phyloP scores from a whole-genome alignment of 1,140 invertebrate genomes.

The Dufourea novaeangliae region DNA sequence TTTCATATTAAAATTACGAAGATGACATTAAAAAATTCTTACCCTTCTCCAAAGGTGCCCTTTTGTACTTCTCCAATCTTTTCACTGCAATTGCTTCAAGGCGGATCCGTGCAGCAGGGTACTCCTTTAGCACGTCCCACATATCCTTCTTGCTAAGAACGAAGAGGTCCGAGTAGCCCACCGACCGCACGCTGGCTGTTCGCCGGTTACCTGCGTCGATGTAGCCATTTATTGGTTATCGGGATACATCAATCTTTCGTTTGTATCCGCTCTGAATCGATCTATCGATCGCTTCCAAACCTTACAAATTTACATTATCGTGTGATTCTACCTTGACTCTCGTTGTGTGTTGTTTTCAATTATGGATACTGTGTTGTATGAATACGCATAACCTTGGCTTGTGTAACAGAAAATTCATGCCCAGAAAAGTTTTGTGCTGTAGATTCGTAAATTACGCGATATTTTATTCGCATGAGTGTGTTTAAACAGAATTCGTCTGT shows the following conservation, averaged over 20 bases:
- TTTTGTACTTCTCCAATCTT: constrained; percentile 97
- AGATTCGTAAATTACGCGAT: background rate
- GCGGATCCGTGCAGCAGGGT: constrained; percentile 96
- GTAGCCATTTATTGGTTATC: constrained; percentile 82
- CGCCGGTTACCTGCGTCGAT: constrained; percentile 93
- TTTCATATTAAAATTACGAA: background rate
- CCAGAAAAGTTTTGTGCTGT: background rate
- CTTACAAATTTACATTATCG: background rate
- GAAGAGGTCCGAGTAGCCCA: constrained; percentile 99
- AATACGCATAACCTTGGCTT: constrained; percentile 4
- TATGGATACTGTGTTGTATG: background rate
- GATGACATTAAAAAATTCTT: constrained; percentile 55
- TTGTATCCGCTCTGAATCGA: constrained; percentile 54
- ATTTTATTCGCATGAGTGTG: background rate
- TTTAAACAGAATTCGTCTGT: background rate
- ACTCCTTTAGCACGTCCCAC: constrained; percentile 99
- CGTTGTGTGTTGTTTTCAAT: background rate
- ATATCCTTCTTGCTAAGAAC: constrained; percentile 99
- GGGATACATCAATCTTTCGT: constrained; percentile 69
- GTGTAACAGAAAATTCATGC: constrained; percentile 27
- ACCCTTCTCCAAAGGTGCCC: constrained; percentile 95
- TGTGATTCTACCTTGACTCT: background rate
- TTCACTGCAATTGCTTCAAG: constrained; percentile 99
- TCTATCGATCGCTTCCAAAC: constrained; percentile 36
- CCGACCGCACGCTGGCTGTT: constrained; percentile 97